Percentiles rank a stretch among this genome's conserved stretches.
These are phyloP conservation scores for Calonectris borealis DNA, from an alignment of 2,113 vertebrate genomes.

Conservation along the genomic window DNA sequence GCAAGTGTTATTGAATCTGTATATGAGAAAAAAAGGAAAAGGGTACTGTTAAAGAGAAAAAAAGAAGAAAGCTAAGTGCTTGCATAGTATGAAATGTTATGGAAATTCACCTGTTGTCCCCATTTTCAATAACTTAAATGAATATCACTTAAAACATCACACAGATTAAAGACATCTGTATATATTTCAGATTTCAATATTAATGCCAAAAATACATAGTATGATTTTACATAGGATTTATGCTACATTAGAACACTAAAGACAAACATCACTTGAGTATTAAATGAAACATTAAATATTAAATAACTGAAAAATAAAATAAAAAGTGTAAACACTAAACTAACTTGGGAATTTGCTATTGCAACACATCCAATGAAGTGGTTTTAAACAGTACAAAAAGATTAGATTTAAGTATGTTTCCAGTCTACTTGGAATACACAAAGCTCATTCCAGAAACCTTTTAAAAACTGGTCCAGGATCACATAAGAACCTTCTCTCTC, in stretches of 20 bases:
- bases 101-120: conserved; percentile 73
- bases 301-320: conserved; percentile 96
- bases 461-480: conserved; percentile 76
- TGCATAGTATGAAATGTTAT: conserved; percentile 76
- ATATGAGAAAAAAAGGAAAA: neutral
- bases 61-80: conserved; percentile 53
- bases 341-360: conserved; percentile 91
- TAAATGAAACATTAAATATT: conserved; percentile 99
- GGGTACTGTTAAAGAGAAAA: neutral
- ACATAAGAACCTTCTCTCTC: conserved; percentile 52
- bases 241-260: conserved; percentile 97
- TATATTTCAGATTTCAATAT: conserved; percentile 96
- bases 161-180: conserved; percentile 85
- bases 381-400: conserved; percentile 95
- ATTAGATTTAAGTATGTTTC: conserved; percentile 87
- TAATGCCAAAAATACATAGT: conserved; percentile 99
- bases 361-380: conserved; percentile 97
- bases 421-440: conserved; percentile 89
- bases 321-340: conserved; percentile 98
- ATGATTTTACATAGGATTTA: conserved; percentile 96
- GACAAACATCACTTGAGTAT: conserved; percentile 94
- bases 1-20: neutral
- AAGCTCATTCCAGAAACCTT: conserved; percentile 83
- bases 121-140: conserved; percentile 76
- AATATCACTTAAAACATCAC: conserved; percentile 78